A percentile compares a stretch with the other conserved stretches of the same genome.
Evolutionary conservation across 2,888 invertebrate genomes (phyloP).

Genomic region (Diaprepes abbreviatus): DNA sequence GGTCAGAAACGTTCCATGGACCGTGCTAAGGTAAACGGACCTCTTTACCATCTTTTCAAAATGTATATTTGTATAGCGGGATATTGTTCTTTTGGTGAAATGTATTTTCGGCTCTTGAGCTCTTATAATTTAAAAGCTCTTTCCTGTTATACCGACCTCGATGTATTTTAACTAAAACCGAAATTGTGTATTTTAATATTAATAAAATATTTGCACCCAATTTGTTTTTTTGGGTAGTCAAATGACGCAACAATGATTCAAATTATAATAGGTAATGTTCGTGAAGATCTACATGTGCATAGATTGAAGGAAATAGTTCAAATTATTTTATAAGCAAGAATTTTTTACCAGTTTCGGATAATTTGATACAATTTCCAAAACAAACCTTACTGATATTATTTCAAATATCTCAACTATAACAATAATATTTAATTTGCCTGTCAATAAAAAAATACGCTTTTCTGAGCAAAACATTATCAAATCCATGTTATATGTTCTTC

Average conservation of each 20-base stretch:
- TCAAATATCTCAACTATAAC: too few species aligned
- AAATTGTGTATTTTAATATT: constrained; percentile 22
- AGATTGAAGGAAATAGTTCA: too few species aligned
- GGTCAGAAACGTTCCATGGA: constrained; percentile 31
- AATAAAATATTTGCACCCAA: constrained; percentile 21
- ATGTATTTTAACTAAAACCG: constrained; percentile 21
- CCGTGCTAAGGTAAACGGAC: constrained; percentile 25
- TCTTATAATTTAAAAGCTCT: constrained; percentile 45
- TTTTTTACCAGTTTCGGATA: too few species aligned
- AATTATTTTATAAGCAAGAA: too few species aligned
- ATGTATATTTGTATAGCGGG: constrained; percentile 43
- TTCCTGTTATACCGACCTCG: constrained; percentile 25
- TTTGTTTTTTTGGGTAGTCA: not conserved
- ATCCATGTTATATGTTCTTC: too few species aligned
- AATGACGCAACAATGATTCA: not conserved
- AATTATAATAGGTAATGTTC: not conserved
- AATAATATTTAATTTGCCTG: too few species aligned
- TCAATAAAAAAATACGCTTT: too few species aligned
- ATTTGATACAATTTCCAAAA: too few species aligned
- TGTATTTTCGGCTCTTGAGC: constrained; percentile 37
- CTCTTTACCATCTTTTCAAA: constrained; percentile 42
- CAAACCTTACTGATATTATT: too few species aligned
- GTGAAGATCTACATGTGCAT: too few species aligned
- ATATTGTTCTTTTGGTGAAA: constrained; percentile 42
- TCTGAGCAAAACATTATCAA: too few species aligned